Base-by-base conservation (phyloP, 2,888 invertebrate genomes). In the Drosophila prolongata region DNA sequence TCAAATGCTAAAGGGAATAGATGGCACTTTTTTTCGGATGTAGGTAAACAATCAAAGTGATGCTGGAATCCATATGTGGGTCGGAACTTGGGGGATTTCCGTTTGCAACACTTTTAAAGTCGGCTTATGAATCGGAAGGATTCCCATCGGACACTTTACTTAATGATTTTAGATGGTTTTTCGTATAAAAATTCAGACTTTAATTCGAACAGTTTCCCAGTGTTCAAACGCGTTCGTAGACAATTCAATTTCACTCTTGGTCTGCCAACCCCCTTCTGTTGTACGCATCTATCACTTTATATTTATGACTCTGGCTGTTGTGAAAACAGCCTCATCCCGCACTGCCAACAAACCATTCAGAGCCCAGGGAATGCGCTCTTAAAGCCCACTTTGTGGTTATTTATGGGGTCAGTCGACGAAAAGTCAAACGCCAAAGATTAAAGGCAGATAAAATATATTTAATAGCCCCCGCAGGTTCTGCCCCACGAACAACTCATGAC, bases 371-470 rank as follows among this genome's bases (percentile, higher is more conserved):
- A 65, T 71, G 67, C 47, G 53, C 81, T 71, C 76, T 80, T 79
- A 74, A 80, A 78, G 77, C 70, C 77, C 85, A 79, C 79, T 87
- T 85, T 85, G 78, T 77, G 86, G 81, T 90, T 90, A 89, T 90
- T 89, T 90, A 90, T 89, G 80, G 80, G 77, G 80, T 75, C 75
- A 69, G 75, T 76, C 86, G 89, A 89, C 89, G 90, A 89, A 89
- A 89, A 89, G 87, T 80, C 81, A 79, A 88, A 76, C 82, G 80
- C 77, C 80, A 81, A 78, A 86, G 88, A 85, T 87, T 88, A 86
- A 87, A 89, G 76, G 74, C 77, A 77, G 80, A 83, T 82, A 90
- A 86, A 89, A 86, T 83, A 85, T 85, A 78, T 89, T 87, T 85
- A 89, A 87, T 87, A 89, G 88, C 77, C 80, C 42, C 60, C 62